Evolutionary conservation across 2,888 invertebrate genomes (phyloP).

Genomic region (Dromius quadrimaculatus): DNA sequence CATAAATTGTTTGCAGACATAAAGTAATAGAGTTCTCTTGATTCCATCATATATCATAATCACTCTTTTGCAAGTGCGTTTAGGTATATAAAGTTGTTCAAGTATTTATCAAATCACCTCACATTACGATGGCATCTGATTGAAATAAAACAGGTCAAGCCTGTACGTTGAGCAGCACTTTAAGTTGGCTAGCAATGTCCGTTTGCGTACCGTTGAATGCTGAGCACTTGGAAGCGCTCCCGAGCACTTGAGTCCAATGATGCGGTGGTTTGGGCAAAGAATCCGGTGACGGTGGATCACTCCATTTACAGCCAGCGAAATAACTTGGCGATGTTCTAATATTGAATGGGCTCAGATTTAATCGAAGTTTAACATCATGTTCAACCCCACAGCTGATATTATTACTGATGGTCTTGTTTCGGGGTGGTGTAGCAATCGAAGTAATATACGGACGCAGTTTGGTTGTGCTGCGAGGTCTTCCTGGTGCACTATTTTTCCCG

Average conservation of each 20-base stretch:
- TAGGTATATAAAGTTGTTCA: slow-evolving; percentile 32
- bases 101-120: slow-evolving; percentile 29
- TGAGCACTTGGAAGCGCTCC: slow-evolving; percentile 73
- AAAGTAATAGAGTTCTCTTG: slow-evolving; percentile 54
- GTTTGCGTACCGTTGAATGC: slow-evolving; percentile 64
- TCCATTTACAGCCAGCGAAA: slow-evolving; percentile 78
- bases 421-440: slow-evolving; percentile 46
- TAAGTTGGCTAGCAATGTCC: slow-evolving; percentile 64
- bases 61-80: slow-evolving; percentile 36
- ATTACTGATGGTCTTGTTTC: slow-evolving; percentile 33
- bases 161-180: slow-evolving; percentile 66
- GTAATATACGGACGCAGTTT: slow-evolving; percentile 45
- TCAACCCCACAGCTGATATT: not conserved
- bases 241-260: slow-evolving; percentile 79
- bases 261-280: slow-evolving; percentile 79
- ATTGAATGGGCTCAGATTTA: slow-evolving; percentile 38
- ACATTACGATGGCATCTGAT: slow-evolving; percentile 23
- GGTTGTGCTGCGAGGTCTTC: slow-evolving; percentile 42
- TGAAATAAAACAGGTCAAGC: slow-evolving; percentile 60
- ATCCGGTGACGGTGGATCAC: slow-evolving; percentile 79
- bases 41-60: slow-evolving; percentile 34
- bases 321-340: slow-evolving; percentile 64
- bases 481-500: slow-evolving; percentile 53
- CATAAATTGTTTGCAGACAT: slow-evolving; percentile 56
- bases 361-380: slow-evolving; percentile 12